Conservation (phyloP, 2,888 invertebrate species). For the Antitype chi region DNA sequence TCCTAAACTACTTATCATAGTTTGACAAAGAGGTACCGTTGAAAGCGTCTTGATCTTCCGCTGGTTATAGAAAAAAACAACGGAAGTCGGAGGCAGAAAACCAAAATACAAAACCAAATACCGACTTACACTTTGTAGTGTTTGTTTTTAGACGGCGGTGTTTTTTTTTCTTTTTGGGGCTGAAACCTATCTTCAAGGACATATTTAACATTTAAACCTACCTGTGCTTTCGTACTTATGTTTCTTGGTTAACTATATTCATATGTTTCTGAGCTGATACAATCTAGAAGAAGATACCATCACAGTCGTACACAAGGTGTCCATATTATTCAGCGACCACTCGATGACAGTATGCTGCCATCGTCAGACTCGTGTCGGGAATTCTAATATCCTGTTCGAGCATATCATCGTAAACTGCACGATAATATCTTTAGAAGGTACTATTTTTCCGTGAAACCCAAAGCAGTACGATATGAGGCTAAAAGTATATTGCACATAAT, state of each 20-base stretch:
- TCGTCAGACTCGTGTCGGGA: conserved; percentile 21
- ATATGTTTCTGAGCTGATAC: neutral
- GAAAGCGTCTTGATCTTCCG: too few species aligned
- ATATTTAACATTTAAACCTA: neutral
- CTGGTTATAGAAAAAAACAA: too few species aligned
- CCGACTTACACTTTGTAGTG: too few species aligned
- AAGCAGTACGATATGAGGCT: conserved; percentile 30
- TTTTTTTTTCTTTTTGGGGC: neutral
- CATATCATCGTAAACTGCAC: conserved; percentile 57
- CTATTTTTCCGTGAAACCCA: conserved; percentile 38
- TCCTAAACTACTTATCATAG: too few species aligned
- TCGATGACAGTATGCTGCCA: neutral
- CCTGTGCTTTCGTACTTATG: too few species aligned
- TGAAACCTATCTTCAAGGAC: too few species aligned
- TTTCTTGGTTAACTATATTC: too few species aligned
- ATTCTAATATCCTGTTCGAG: conserved; percentile 60
- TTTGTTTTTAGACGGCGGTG: too few species aligned
- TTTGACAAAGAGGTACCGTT: too few species aligned
- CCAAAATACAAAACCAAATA: too few species aligned
- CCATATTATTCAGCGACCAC: neutral
- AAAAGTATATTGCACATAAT: conserved; percentile 45
- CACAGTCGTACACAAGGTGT: neutral
- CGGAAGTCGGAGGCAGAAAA: too few species aligned
- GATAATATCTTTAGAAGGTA: conserved; percentile 53
- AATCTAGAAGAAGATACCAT: neutral